These are phyloP conservation scores for Hemichromis elongatus DNA, from an alignment of 2,113 vertebrate species.

Conservation along the genomic window DNA sequence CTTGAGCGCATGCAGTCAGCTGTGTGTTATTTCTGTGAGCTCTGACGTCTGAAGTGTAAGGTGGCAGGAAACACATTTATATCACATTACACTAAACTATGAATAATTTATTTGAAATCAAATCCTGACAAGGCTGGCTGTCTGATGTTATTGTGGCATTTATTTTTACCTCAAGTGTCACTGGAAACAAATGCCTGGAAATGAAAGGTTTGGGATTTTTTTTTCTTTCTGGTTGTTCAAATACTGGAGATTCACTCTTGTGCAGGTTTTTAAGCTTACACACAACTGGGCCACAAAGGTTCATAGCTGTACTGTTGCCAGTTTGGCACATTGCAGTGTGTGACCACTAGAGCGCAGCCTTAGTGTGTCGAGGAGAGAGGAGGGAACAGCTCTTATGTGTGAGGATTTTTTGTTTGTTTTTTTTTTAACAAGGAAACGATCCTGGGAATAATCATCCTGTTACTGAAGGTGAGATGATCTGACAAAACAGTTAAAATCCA, in stretches of 20 bases:
- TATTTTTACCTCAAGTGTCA: conserved; percentile 1
- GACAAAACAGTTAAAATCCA: background rate
- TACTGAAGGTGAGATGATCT: background rate
- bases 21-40: background rate
- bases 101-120: conserved; percentile 30
- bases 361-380: background rate
- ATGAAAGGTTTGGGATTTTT: conserved; percentile 6
- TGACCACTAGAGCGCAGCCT: conserved; percentile 14
- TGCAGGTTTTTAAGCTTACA: background rate
- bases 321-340: background rate
- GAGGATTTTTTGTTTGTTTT: background rate
- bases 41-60: background rate
- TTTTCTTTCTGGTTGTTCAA: background rate
- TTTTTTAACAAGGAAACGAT: background rate
- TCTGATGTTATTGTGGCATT: conserved; percentile 29
- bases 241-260: background rate
- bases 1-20: background rate
- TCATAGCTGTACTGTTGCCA: background rate
- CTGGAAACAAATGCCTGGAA: conserved; percentile 3
- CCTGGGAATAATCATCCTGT: background rate
- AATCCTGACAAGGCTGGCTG: conserved; percentile 16
- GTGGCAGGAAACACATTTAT: background rate
- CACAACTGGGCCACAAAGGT: background rate
- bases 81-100: background rate
- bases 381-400: background rate